These are phyloP conservation scores for Nomada goodeniana DNA, from an alignment of 2,888 invertebrate species.

Conservation along the genomic window DNA sequence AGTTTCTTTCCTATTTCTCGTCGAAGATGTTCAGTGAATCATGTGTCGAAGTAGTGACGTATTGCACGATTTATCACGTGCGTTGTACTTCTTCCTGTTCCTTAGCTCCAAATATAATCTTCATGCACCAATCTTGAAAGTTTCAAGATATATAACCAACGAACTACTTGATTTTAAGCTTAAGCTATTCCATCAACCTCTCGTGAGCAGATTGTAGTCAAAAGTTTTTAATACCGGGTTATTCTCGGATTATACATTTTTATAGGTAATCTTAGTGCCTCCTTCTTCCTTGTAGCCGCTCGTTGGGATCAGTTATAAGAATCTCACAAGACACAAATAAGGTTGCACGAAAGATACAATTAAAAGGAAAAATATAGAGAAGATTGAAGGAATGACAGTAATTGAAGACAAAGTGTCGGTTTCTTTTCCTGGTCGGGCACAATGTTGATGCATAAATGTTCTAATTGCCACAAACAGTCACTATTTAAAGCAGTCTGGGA, in stretches of 20 bases:
- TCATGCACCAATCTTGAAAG: background rate
- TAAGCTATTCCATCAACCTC: background rate
- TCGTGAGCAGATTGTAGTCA: background rate
- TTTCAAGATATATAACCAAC: background rate
- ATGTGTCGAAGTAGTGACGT: background rate
- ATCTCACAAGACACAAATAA: background rate
- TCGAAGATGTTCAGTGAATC: background rate
- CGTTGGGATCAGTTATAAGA: background rate
- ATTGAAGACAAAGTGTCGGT: background rate
- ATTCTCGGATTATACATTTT: background rate
- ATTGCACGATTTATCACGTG: conserved; percentile 10
- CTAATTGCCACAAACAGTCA: conserved; percentile 2
- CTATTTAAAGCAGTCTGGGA: conserved; percentile 38
- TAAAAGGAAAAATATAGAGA: background rate
- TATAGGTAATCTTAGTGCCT: conserved; percentile 7
- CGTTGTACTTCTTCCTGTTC: background rate
- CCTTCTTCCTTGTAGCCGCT: background rate
- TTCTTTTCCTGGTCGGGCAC: background rate
- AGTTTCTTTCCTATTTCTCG: conserved; percentile 1
- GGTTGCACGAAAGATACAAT: too few species aligned
- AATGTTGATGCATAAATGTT: conserved; percentile 19
- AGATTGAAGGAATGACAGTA: background rate
- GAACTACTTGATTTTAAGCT: conserved; percentile 2
- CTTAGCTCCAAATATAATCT: background rate
- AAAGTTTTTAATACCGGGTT: conserved; percentile 18